Percentiles rank a stretch among this genome's conserved stretches.
phyloP scores from a whole-genome alignment of 2,113 vertebrate genomes.

The Pyrgilauda ruficollis region DNA sequence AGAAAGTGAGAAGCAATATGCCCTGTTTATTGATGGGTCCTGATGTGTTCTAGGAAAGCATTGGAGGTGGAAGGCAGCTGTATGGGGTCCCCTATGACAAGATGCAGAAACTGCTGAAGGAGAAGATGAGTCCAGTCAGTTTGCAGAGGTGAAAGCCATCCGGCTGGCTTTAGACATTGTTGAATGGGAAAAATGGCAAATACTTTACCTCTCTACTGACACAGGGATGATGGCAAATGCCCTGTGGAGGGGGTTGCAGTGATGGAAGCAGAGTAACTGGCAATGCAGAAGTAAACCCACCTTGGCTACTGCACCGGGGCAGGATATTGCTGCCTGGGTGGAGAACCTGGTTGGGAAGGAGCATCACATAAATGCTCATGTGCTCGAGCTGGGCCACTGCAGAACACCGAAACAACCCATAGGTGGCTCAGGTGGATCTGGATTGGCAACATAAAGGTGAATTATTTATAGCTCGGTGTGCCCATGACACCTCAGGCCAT shows the following conservation, averaged over 20 bases:
- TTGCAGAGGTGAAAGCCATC: neutral
- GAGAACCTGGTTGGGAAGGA: neutral
- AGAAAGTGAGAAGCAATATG: neutral
- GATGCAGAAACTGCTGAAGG: neutral
- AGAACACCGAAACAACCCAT: neutral
- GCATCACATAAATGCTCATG: neutral
- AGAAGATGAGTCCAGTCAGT: neutral
- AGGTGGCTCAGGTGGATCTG: neutral
- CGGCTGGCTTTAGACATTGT: neutral
- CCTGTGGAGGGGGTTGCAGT: neutral
- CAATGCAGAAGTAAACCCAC: neutral
- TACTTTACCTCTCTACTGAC: neutral
- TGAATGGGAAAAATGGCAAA: neutral
- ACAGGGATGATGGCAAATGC: neutral
- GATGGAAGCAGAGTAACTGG: neutral
- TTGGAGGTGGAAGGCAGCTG: neutral
- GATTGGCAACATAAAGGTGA: neutral
- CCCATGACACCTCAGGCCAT: neutral
- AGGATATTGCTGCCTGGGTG: neutral
- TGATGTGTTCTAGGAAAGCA: neutral
- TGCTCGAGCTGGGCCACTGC: accelerated
- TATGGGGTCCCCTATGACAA: neutral
- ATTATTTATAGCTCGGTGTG: neutral
- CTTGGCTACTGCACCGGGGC: neutral
- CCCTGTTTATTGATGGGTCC: neutral